phyloP scores from a whole-genome alignment of 2,797 vertebrate genomes.

The Xenops minutus region DNA sequence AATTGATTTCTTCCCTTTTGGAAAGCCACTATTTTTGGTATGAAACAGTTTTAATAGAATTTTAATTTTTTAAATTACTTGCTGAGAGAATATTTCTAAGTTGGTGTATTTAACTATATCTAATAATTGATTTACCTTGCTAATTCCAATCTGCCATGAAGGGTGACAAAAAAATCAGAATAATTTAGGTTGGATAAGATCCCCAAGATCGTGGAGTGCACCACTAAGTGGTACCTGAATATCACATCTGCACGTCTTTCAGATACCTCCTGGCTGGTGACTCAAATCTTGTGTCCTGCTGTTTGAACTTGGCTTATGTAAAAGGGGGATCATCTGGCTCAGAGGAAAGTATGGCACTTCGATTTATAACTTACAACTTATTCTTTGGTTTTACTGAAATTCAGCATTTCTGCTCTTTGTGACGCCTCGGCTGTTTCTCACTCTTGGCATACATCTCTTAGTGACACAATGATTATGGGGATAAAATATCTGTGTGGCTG shows the following conservation, averaged over 20 bases:
- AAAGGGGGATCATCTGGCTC: background rate
- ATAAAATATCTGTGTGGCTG: background rate
- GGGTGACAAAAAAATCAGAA: background rate
- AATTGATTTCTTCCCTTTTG: conserved; percentile 89
- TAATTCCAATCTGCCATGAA: background rate
- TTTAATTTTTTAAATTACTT: background rate
- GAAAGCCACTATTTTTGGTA: conserved; percentile 88
- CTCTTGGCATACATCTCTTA: background rate
- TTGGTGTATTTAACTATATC: background rate
- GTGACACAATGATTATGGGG: background rate
- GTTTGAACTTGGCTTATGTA: background rate
- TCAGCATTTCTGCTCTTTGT: background rate
- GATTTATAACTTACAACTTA: background rate
- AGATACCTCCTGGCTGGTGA: background rate
- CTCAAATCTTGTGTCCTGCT: background rate
- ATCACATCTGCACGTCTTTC: background rate
- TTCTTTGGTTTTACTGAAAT: background rate
- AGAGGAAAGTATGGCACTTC: background rate
- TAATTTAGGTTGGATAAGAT: no score
- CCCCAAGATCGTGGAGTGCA: background rate
- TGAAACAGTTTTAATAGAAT: conserved; percentile 4
- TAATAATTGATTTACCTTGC: background rate
- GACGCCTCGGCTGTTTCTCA: background rate
- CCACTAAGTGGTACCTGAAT: background rate
- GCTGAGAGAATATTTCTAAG: background rate